Conservation (phyloP, 2,888 invertebrate genomes). For the Pterobdella sp. region DNA sequence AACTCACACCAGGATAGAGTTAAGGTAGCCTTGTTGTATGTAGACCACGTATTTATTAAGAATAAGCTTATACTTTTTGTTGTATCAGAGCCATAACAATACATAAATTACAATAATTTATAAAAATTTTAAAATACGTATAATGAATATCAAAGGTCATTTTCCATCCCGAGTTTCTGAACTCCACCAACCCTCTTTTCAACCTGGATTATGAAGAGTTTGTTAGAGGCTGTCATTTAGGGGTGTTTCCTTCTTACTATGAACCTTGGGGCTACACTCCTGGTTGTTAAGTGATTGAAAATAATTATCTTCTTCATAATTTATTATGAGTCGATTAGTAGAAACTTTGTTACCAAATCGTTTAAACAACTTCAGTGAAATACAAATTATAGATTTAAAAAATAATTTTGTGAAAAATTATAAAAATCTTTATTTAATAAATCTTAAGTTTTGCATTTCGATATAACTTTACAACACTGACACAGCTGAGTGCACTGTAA, state of each 20-base stretch:
- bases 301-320: too few species aligned
- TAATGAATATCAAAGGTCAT: conserved; percentile 66
- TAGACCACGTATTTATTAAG: too few species aligned
- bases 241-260: conserved; percentile 98
- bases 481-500: conserved; percentile 93
- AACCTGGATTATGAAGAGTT: conserved; percentile 98
- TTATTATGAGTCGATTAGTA: too few species aligned
- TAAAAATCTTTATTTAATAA: too few species aligned
- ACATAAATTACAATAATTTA: not conserved
- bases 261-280: conserved; percentile 99
- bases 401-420: too few species aligned
- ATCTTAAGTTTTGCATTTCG: not conserved
- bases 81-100: not conserved
- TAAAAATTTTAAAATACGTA: too few species aligned
- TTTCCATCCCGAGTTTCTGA: conserved; percentile 97
- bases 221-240: conserved; percentile 94
- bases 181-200: conserved; percentile 92
- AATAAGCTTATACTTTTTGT: too few species aligned
- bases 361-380: too few species aligned
- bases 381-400: too few species aligned
- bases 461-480: not conserved
- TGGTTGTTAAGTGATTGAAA: too few species aligned
- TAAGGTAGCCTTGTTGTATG: conserved; percentile 60
- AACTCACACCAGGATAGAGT: conserved; percentile 88
- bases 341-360: too few species aligned